These are phyloP conservation scores for Actinia equina DNA, from an alignment of 64 coral and sea anemone genomes.

Conservation along the genomic window DNA sequence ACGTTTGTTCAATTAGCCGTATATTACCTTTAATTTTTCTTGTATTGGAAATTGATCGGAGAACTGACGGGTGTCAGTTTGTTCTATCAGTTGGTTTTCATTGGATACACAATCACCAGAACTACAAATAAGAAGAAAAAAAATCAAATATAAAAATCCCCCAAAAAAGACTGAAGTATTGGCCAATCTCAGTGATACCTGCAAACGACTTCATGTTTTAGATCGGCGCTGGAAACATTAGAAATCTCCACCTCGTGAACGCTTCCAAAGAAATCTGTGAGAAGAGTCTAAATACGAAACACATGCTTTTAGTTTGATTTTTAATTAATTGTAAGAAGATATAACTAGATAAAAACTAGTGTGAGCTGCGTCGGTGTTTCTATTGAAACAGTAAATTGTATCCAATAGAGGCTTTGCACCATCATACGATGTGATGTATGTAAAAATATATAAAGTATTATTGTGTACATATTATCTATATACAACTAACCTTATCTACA, in stretches of 20 bases:
- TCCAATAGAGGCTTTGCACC: not conserved
- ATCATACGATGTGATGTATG: no score
- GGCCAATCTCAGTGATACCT: conserved; percentile 30
- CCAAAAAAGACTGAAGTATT: no score
- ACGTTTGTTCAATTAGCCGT: no score
- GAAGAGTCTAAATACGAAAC: conserved; percentile 53
- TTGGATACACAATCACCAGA: not conserved
- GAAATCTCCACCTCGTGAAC: conserved; percentile 88
- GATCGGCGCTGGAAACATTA: conserved; percentile 33
- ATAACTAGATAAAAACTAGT: no score
- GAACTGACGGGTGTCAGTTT: not conserved
- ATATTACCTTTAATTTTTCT: not conserved
- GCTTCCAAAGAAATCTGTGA: conserved; percentile 99
- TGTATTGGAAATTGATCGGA: not conserved
- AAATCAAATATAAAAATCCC: no score
- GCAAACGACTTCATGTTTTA: conserved; percentile 24
- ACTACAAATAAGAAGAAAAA: not conserved
- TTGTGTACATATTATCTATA: no score
- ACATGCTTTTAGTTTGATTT: not conserved
- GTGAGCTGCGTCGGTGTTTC: no score
- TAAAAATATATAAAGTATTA: no score
- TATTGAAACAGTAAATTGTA: no score
- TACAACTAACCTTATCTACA: conserved; percentile 61
- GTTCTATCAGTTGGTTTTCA: not conserved
- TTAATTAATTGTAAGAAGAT: no score